A percentile compares a stretch with the other conserved stretches of the same genome.
These are phyloP conservation scores for Elysia crispata DNA, from an alignment of 2,888 invertebrate species.

Conservation along the genomic window DNA sequence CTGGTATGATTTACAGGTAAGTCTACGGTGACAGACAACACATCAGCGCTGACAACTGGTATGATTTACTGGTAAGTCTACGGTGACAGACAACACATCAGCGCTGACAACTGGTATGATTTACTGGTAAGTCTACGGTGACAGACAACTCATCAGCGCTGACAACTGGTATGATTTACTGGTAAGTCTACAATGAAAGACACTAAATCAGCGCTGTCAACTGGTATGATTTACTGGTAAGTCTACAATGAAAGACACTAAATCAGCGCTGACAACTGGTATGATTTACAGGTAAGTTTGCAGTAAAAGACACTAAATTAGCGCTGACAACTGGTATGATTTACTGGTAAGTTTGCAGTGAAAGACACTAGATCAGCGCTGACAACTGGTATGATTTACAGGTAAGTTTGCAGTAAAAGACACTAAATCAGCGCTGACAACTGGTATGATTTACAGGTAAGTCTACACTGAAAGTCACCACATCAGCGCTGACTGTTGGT, in stretches of 20 bases:
- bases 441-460: slow-evolving; percentile 1
- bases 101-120: slow-evolving; percentile 6
- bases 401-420: no score
- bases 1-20: slow-evolving; percentile 24
- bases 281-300: no score
- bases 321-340: not conserved
- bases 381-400: not conserved
- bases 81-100: slow-evolving; percentile 57
- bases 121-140: slow-evolving; percentile 50
- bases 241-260: slow-evolving; percentile 61
- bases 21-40: slow-evolving; percentile 58
- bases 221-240: slow-evolving; percentile 1
- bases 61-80: slow-evolving; percentile 10
- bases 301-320: slow-evolving; percentile 57
- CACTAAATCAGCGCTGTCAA: not conserved
- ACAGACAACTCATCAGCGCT: slow-evolving; percentile 50
- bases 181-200: no score
- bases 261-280: not conserved
- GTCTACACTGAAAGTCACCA: slow-evolving; percentile 61
- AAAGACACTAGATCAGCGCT: slow-evolving; percentile 51
- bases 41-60: slow-evolving; percentile 5
- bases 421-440: not conserved
- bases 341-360: no score
- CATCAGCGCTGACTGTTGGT: not conserved
- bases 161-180: not conserved